Base-by-base conservation (phyloP, 1,140 invertebrate species). In the Globodera rostochiensis region DNA sequence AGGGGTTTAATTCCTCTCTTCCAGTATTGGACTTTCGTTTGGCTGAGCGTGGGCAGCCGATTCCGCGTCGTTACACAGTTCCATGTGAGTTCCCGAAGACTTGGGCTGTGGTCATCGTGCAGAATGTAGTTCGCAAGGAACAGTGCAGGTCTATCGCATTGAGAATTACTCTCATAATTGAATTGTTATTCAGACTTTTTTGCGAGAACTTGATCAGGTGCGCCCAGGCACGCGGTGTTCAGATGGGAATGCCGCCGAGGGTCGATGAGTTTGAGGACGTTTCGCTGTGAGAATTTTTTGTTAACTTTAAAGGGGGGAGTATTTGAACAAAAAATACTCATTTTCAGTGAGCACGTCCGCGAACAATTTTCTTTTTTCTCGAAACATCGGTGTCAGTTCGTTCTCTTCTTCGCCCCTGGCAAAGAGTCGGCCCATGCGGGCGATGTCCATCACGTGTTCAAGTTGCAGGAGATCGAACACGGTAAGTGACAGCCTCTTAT, bases 41-140 rank as follows among this genome's bases (percentile, higher is more conserved):
- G 49, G 47, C 67, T 8, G 75, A 57, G 9, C 57, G 75, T 3
- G 75, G 57, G 3, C 6, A 9, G 15, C 75, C 60, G 13, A 13
- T 50, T 76, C 76, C 47, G 57, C 75, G 50, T 19, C 73, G 64
- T 4, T 80, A 50, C 9, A 60, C 67, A 11, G 36, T 6, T 0
- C 77, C 79, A 0, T 47, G 49, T 11, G 25, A 67, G 45, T 77
- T 49, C n/a, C 79, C 79, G 64, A 25, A 81, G n/a, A 7, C 19
- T 21, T 82, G 80, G 80, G 80, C 67, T 0, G 80, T 64, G 9
- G 80, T 71, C 0, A 82, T 82, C 50, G 46, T 82, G 25, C 77
- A 80, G 25, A 82, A 70, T 19, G 79, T 64, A 13, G 80, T 82
- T 15, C 64, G 73, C 15, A 53, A 46, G 53, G 49, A 82, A 1